Evolutionary conservation across 2,888 invertebrate genomes (phyloP).

Genomic region (Lasioglossum lativentre): DNA sequence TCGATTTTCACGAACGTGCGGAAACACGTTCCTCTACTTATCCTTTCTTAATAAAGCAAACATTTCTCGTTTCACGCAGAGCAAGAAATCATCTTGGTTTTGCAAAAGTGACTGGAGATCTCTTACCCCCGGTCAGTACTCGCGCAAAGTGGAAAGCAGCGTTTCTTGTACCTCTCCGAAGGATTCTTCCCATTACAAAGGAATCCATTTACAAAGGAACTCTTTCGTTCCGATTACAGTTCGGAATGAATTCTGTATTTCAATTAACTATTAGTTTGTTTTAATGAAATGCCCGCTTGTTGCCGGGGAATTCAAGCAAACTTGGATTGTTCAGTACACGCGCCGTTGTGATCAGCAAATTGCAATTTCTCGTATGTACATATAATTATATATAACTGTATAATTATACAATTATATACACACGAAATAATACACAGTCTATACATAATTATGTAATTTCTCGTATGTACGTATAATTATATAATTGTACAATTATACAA

Average conservation of each 20-base stretch:
- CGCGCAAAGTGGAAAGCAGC: not conserved
- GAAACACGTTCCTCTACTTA: not conserved
- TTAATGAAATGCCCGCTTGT: not conserved
- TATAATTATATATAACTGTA: too few species aligned
- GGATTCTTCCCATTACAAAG: not conserved
- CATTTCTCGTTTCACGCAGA: not conserved
- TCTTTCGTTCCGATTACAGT: not conserved
- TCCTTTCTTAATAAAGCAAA: not conserved
- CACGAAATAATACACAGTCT: too few species aligned
- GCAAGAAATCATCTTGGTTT: not conserved
- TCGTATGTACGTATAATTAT: too few species aligned
- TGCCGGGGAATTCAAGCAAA: not conserved
- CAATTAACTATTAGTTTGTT: not conserved
- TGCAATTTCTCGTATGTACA: not conserved
- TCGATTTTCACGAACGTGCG: not conserved
- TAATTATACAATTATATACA: too few species aligned
- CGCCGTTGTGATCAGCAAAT: not conserved
- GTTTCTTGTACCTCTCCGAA: not conserved
- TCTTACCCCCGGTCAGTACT: not conserved
- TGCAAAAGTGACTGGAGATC: not conserved
- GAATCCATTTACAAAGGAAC: not conserved
- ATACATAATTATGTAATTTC: too few species aligned
- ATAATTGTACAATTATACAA: too few species aligned
- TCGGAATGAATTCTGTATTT: not conserved
- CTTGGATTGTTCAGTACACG: not conserved